Evolutionary conservation across 2,113 vertebrate genomes (phyloP), one percentile per base, ranked within the genome.

Genomic region (Rhinoderma darwinii): DNA sequence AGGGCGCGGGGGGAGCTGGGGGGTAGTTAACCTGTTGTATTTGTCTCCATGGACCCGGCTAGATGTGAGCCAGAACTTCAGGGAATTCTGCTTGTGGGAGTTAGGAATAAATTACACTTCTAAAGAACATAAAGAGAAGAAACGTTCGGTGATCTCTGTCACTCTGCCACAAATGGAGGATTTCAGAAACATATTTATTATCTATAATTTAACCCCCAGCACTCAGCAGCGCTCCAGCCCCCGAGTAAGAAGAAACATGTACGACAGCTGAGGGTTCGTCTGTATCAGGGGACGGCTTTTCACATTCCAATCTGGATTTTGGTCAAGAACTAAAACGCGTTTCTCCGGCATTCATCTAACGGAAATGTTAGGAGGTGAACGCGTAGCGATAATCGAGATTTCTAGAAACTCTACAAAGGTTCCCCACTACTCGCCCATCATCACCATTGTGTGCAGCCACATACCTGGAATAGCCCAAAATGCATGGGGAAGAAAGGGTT

Each of bases 1-100:
- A 82, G 30, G 78, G 59, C 30, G 17, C 47, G 32, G 78, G 77
- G 51, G 68, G 78, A 77, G 39, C 14, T 30, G 32, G 27, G 50
- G 77, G 56, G 78, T 82, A 74, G 85, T 82, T 73, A 82, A 73
- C 85, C 85, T 87, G 77, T 47, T 87, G 74, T 77, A 66, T 30
- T 41, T 76, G 84, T 93, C 93, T 92, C 93, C 88, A 86, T 88
- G 89, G 90, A 88, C 88, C 83, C 59, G 80, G 20, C 22, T 1
- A 82, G 91, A 92, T 92, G 91, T 92, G 92, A 91, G 88, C 27
- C 81, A 17, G 88, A 76, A 27, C 90, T 90, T 89, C 30, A 59
- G 92, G 89, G 89, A 85, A 54, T 59, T 75, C 88, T 7, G 10
- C 27, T 32, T 88, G 88, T 88, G 83, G 78, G 88, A 82, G 80